phyloP scores from a whole-genome alignment of 53 echinoderm and acorn worm species.

The Zoroaster sp. region DNA sequence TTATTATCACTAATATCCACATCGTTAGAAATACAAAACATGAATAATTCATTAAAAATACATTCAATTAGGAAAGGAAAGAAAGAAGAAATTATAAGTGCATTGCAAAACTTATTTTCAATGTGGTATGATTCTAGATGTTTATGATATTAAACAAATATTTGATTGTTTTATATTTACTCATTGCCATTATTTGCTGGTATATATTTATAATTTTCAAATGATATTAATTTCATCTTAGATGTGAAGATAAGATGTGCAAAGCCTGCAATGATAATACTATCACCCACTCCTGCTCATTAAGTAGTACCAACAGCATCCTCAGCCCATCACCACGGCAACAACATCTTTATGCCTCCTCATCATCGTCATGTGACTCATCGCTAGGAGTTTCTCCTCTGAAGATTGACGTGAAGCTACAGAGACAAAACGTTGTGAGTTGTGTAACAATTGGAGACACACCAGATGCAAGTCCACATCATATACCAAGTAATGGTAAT shows the following conservation, averaged over 20 bases:
- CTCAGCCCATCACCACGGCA: slow-evolving; percentile 82
- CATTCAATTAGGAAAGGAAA: too few species aligned
- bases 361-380: slow-evolving; percentile 73
- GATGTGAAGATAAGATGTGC: slow-evolving; percentile 91
- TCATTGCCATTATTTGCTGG: too few species aligned
- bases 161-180: too few species aligned
- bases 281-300: slow-evolving; percentile 94
- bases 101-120: too few species aligned
- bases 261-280: slow-evolving; percentile 94
- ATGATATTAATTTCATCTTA: slow-evolving; percentile 23
- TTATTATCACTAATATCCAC: too few species aligned
- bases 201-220: too few species aligned
- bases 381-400: slow-evolving; percentile 68
- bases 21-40: too few species aligned
- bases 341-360: slow-evolving; percentile 60
- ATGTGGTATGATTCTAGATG: too few species aligned
- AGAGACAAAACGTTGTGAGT: slow-evolving; percentile 77
- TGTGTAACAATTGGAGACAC: slow-evolving; percentile 94
- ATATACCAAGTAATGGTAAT: not conserved
- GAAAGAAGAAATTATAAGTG: too few species aligned
- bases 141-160: too few species aligned
- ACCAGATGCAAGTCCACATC: slow-evolving; percentile 64
- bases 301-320: slow-evolving; percentile 92
- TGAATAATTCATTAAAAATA: too few species aligned
- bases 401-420: slow-evolving; percentile 60